These are phyloP conservation scores for Lutjanus argentimaculatus DNA, from an alignment of 2,797 vertebrate species.

Conservation along the genomic window DNA sequence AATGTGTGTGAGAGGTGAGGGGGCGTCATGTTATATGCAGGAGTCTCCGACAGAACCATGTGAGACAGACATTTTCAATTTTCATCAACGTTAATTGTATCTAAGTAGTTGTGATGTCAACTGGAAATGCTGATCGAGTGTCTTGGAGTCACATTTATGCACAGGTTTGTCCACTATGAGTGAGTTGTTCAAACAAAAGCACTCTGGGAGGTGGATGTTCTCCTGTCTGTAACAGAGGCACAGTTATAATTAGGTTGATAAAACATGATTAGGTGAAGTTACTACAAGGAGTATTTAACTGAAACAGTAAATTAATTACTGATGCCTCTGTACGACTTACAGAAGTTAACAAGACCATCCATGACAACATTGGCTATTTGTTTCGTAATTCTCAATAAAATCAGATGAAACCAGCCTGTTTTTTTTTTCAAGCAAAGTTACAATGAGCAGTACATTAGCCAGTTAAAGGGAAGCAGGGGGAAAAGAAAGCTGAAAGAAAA, in stretches of 20 bases:
- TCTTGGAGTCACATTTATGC: not conserved
- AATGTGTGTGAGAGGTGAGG: not conserved
- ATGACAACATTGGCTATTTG: no score
- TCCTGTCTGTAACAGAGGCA: not conserved
- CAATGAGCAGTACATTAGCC: no score
- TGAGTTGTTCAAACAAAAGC: not conserved
- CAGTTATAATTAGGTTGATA: not conserved
- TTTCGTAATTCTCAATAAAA: no score
- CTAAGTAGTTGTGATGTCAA: not conserved
- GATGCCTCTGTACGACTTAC: no score
- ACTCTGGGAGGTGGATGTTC: not conserved
- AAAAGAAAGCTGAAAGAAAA: not conserved
- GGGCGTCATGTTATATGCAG: not conserved
- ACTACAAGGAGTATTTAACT: not conserved
- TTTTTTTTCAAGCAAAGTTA: no score
- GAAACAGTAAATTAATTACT: not conserved
- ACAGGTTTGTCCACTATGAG: no score
- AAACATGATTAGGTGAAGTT: not conserved
- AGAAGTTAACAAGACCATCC: no score
- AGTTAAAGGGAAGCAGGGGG: no score
- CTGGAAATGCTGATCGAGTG: not conserved
- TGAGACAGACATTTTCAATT: not conserved
- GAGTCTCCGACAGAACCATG: not conserved
- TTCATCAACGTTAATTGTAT: not conserved
- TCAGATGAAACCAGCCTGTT: no score